Evolutionary conservation across 2,113 vertebrate genomes (phyloP).

Genomic region (Pelodiscus sinensis): DNA sequence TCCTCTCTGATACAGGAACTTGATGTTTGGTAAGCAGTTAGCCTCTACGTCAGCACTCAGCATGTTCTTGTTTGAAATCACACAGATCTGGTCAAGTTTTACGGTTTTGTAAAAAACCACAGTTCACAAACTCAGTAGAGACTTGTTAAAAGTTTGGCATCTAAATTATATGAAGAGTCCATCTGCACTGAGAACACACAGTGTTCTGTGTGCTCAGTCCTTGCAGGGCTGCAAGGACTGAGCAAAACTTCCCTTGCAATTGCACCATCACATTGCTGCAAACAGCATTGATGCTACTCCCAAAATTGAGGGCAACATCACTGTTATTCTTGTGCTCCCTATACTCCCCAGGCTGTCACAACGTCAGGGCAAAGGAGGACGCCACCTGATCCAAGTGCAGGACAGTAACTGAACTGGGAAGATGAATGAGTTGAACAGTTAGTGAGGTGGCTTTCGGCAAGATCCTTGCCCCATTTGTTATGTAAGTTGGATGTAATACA

Average conservation of each 20-base stretch:
- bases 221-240: not conserved
- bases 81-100: not conserved
- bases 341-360: not conserved
- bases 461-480: not conserved
- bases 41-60: not conserved
- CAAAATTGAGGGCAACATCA: not conserved
- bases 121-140: not conserved
- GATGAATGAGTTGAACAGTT: not conserved
- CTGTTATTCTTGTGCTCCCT: not conserved
- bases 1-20: not conserved
- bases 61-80: not conserved
- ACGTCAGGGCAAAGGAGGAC: not conserved
- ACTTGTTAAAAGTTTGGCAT: not conserved
- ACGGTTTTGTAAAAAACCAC: not conserved
- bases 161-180: not conserved
- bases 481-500: not conserved
- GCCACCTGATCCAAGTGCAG: not conserved
- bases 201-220: too few relatives aligned
- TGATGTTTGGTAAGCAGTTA: not conserved
- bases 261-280: not conserved
- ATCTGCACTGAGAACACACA: not conserved
- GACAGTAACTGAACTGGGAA: not conserved
- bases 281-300: too few relatives aligned
- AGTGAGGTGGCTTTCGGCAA: not conserved
- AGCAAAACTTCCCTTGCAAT: not conserved